Percentiles rank a stretch among this genome's conserved stretches.
phyloP scores from a whole-genome alignment of 2,797 vertebrate genomes.

The Anniella stebbinsi region DNA sequence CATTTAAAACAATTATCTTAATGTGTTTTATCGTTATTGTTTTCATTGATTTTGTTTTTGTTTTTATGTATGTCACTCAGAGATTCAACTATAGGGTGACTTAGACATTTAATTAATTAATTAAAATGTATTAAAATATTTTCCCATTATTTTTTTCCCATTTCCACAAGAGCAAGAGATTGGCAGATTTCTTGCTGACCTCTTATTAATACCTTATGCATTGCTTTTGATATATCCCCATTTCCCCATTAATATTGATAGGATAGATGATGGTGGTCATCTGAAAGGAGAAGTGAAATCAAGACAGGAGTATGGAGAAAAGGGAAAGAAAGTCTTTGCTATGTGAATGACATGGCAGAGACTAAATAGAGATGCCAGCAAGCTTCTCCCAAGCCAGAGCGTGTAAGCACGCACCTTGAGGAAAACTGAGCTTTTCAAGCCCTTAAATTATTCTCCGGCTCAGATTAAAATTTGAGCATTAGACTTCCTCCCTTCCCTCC shows the following conservation, averaged over 20 bases:
- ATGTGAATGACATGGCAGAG: background rate
- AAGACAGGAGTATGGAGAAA: background rate
- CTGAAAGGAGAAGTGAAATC: background rate
- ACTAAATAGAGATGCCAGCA: background rate
- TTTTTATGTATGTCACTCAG: too few relatives aligned
- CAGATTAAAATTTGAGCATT: background rate
- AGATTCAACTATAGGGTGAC: too few relatives aligned
- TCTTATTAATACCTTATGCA: background rate
- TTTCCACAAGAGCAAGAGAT: background rate
- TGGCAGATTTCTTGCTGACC: background rate
- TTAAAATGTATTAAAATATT: background rate
- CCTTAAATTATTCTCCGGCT: background rate
- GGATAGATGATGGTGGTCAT: background rate
- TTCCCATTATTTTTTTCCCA: background rate
- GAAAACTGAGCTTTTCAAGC: background rate
- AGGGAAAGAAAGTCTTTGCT: background rate
- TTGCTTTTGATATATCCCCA: background rate
- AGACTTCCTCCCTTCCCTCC: background rate
- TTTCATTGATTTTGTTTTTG: too few relatives aligned
- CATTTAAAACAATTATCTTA: too few relatives aligned
- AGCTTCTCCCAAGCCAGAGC: background rate
- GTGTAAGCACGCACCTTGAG: background rate
- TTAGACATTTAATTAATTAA: too few relatives aligned
- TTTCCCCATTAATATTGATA: background rate
- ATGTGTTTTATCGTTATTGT: too few relatives aligned